phyloP scores from a whole-genome alignment of 2,113 vertebrate species.

The Pristiophorus japonicus region DNA sequence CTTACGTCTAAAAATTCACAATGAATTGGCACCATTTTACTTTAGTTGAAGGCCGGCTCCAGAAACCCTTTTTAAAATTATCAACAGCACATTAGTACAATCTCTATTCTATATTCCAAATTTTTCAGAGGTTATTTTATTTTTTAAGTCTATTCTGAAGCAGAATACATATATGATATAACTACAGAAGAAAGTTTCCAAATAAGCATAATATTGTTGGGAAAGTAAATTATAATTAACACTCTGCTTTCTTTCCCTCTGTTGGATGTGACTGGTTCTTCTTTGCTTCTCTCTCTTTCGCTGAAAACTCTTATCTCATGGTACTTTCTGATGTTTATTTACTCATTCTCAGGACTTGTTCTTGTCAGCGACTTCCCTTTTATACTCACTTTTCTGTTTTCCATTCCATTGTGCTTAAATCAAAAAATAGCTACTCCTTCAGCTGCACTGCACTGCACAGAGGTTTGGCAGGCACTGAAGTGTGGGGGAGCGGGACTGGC shows the following conservation, averaged over 20 bases:
- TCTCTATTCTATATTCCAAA: background rate
- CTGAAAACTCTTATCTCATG: background rate
- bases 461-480: background rate
- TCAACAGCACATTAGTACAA: background rate
- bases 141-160: background rate
- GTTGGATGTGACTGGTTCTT: background rate
- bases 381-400: background rate
- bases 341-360: background rate
- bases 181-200: background rate
- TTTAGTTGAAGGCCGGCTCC: background rate
- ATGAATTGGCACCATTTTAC: background rate
- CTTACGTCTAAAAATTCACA: conserved; percentile 19
- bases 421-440: background rate
- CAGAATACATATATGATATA: background rate
- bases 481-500: too few relatives aligned
- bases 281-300: background rate
- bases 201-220: background rate
- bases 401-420: background rate
- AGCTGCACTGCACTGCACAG: background rate
- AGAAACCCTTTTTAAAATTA: background rate
- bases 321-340: background rate
- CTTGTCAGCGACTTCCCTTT: background rate
- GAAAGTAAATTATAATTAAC: background rate
- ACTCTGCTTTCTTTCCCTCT: background rate
- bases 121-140: background rate